Evolutionary conservation across 2,888 invertebrate species (phyloP).

Genomic region (Yponomeuta cagnagella): DNA sequence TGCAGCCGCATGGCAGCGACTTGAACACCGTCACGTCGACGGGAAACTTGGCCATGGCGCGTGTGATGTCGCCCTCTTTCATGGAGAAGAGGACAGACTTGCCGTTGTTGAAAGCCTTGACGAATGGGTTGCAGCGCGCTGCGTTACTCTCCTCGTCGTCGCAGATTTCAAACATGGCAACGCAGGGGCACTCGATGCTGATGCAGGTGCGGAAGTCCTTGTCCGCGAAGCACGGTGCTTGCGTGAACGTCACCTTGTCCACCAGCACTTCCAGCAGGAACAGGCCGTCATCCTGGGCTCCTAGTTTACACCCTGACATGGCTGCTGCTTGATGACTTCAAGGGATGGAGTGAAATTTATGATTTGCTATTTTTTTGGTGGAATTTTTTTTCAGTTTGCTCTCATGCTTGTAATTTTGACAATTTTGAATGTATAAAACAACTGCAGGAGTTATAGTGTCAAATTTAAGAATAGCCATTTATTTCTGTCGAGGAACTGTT

Average conservation of each 20-base stretch:
- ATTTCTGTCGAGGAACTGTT: neutral
- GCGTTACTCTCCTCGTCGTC: conserved; percentile 74
- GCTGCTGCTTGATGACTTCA: conserved; percentile 9
- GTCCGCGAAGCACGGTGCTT: conserved; percentile 61
- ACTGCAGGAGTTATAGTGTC: neutral
- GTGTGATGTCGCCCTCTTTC: conserved; percentile 67
- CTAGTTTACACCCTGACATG: neutral
- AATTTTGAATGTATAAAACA: neutral
- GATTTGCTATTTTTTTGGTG: conserved; percentile 30
- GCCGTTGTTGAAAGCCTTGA: conserved; percentile 75
- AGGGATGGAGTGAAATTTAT: conserved; percentile 51
- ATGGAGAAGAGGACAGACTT: conserved; percentile 82
- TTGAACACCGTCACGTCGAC: conserved; percentile 75
- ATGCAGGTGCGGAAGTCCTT: conserved; percentile 76
- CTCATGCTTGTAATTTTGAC: conserved; percentile 35
- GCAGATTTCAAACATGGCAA: conserved; percentile 77
- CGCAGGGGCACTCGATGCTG: conserved; percentile 74
- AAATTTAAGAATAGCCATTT: neutral
- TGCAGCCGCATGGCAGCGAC: conserved; percentile 76
- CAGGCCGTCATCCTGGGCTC: conserved; percentile 56
- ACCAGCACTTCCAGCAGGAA: conserved; percentile 80
- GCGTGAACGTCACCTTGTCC: conserved; percentile 62
- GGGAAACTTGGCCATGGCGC: conserved; percentile 72
- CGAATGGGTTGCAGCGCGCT: conserved; percentile 47
- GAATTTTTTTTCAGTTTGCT: neutral